Evolutionary conservation across 2,113 vertebrate species (phyloP).

Genomic region (Oncorhynchus clarkii): DNA sequence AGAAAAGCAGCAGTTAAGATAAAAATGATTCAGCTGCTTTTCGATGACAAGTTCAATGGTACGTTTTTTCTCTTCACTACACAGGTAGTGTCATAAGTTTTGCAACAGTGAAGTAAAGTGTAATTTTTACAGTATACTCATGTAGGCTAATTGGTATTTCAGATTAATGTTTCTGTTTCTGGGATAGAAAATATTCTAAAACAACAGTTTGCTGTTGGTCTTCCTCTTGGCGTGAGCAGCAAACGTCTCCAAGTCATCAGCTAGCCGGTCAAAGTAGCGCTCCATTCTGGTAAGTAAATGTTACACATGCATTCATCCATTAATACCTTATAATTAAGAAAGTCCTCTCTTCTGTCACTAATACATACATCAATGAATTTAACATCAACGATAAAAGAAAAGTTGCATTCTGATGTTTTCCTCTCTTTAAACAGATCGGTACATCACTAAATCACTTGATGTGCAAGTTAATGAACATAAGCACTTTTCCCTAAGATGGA

Average conservation of each 20-base stretch:
- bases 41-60: too few relatives aligned
- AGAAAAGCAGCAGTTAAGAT: too few relatives aligned
- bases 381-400: neutral
- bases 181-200: too few relatives aligned
- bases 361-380: too few relatives aligned
- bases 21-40: too few relatives aligned
- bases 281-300: constrained; percentile 68
- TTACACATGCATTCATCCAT: neutral
- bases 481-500: neutral
- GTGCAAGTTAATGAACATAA: neutral
- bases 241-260: constrained; percentile 81
- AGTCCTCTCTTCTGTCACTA: too few relatives aligned
- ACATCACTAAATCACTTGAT: neutral
- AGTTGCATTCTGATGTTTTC: neutral
- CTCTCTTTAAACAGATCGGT: neutral
- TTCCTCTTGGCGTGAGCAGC: constrained; percentile 82
- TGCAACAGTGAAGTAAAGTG: too few relatives aligned
- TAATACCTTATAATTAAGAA: neutral
- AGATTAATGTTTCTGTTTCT: too few relatives aligned
- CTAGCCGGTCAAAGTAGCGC: constrained; percentile 80
- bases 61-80: too few relatives aligned
- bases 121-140: too few relatives aligned
- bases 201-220: constrained; percentile 52
- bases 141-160: too few relatives aligned
- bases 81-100: too few relatives aligned